Percentiles rank a stretch among this genome's conserved stretches.
Evolutionary conservation across 2,797 vertebrate genomes (phyloP).

Genomic region (Etheostoma perlongum): DNA sequence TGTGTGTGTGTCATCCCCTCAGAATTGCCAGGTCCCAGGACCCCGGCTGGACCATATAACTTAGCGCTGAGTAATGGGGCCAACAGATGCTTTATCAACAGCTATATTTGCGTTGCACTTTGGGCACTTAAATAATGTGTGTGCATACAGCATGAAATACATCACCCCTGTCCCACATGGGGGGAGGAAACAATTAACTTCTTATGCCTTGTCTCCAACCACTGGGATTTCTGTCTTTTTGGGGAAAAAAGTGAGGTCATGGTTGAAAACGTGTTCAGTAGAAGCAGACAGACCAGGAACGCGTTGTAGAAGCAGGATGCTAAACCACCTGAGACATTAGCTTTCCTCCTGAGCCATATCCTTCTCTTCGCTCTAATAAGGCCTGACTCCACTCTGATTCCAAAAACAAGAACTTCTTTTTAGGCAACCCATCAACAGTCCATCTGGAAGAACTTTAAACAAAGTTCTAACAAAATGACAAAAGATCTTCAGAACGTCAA

Average conservation of each 20-base stretch:
- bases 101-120: conserved; percentile 49
- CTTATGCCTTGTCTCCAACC: not conserved
- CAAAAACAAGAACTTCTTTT: conserved; percentile 75
- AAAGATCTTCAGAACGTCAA: conserved; percentile 66
- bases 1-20: conserved; percentile 22
- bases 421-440: conserved; percentile 55
- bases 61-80: conserved; percentile 47
- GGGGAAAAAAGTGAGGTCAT: conserved; percentile 12
- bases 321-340: conserved; percentile 20
- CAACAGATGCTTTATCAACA: conserved; percentile 51
- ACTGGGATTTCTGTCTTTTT: not conserved
- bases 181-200: conserved; percentile 10
- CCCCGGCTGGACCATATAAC: conserved; percentile 19
- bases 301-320: conserved; percentile 3
- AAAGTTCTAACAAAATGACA: conserved; percentile 66
- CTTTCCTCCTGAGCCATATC: conserved; percentile 7
- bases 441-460: conserved; percentile 83
- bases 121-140: conserved; percentile 37
- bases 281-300: not conserved
- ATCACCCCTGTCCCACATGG: conserved; percentile 14
- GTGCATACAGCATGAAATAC: conserved; percentile 32
- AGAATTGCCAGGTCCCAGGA: conserved; percentile 45
- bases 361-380: conserved; percentile 58
- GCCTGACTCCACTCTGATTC: conserved; percentile 68
- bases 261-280: not conserved